Base-by-base conservation (phyloP, 2,888 invertebrate species). In the Parnassius apollo region DNA sequence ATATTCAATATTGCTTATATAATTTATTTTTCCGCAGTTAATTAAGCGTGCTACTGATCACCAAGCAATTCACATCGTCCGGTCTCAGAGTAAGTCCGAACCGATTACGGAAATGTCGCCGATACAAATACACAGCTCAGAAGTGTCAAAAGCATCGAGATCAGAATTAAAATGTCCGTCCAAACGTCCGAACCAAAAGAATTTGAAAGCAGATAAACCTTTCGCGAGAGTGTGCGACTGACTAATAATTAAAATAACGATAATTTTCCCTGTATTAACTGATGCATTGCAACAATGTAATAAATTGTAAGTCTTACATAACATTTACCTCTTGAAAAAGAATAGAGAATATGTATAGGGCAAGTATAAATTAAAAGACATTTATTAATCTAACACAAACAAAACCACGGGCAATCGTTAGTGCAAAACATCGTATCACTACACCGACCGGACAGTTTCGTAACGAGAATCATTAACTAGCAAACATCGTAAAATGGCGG, bases 401-500 rank as follows among this genome's bases (percentile, higher is more conserved):
- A 65, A 56, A 55, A 64, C 57, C 57, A 44, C 56, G 42, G 56
- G 42, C 59, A 35, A 59, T 59, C 55, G 62, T 65, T 64, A 67
- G 73, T 71, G 75, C 72, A 81, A 83, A 82, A 83, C 82, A 84
- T 80, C 74, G 81, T 81, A 81, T 83, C 81, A 77, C 78, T 80
- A 76, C 83, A 82, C 77, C 25, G 25, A 18, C 35, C 76, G 69
- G 71, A 79, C 77, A 77, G 75, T 83, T 83, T 83, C 81, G 81
- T 80, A 83, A 83, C 81, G 78, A 74, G 78, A 82, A 83, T 86
- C 85, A 84, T 87, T 85, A 83, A 84, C 82, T 83, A 82, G 84
- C 82, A 85, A 86, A 86, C 86, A 80, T 89, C 91, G 91, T 91
- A 89, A 90, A 91, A 83, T 83, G 85, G 83, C 77, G 73, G 78